These are phyloP conservation scores for Mionectes olivaceus DNA, from an alignment of 2,797 vertebrate species.

Conservation along the genomic window DNA sequence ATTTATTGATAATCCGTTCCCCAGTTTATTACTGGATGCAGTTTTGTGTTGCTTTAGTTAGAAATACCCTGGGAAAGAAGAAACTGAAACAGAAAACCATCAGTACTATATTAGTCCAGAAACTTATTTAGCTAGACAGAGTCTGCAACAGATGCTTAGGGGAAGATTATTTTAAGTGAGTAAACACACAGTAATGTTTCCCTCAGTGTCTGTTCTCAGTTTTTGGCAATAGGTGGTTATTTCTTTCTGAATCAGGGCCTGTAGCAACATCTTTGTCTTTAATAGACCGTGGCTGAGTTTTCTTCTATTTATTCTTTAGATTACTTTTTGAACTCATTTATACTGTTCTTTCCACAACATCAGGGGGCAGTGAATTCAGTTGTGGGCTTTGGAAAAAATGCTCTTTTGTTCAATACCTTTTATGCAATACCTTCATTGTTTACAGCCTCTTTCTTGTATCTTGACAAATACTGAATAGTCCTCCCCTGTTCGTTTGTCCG, in stretches of 20 bases:
- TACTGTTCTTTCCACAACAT: slow-evolving; percentile 38
- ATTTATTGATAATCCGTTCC: not conserved
- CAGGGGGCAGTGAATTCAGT: not conserved
- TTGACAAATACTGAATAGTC: slow-evolving; percentile 33
- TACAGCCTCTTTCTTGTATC: slow-evolving; percentile 20
- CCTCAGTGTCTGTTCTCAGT: not conserved
- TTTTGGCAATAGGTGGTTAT: slow-evolving; percentile 36
- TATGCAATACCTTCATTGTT: slow-evolving; percentile 36
- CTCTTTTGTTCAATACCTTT: slow-evolving; percentile 43
- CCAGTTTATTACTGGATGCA: not conserved
- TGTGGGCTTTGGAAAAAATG: not conserved
- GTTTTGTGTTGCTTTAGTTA: not conserved
- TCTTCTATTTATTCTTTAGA: slow-evolving; percentile 52
- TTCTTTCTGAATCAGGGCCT: slow-evolving; percentile 21
- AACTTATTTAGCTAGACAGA: not conserved
- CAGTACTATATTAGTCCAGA: not conserved
- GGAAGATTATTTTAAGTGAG: slow-evolving; percentile 25
- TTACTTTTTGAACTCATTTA: slow-evolving; percentile 54
- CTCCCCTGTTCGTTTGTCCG: not conserved
- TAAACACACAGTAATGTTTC: slow-evolving; percentile 9
- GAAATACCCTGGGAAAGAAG: not conserved
- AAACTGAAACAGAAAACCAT: not conserved
- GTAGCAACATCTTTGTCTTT: slow-evolving; percentile 42
- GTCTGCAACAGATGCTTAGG: not conserved
- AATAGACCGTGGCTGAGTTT: not conserved